Conservation (phyloP, 2,797 vertebrate genomes). For the Xenops minutus region DNA sequence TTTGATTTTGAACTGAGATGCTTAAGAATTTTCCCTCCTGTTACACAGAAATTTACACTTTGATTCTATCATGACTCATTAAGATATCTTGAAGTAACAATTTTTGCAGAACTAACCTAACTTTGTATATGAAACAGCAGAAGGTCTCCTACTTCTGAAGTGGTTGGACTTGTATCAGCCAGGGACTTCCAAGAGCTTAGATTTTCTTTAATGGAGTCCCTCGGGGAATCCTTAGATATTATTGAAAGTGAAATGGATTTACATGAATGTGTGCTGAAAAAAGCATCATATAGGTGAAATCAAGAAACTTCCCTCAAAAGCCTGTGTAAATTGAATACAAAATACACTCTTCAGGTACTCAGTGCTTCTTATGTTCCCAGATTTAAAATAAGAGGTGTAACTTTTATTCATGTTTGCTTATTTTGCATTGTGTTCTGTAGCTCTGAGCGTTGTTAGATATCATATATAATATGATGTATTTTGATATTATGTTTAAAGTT, state of each 20-base stretch:
- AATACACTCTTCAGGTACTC: neutral
- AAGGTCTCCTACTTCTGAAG: constrained; percentile 15
- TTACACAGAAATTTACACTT: neutral
- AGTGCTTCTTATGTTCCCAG: neutral
- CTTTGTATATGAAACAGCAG: constrained; percentile 2
- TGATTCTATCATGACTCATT: neutral
- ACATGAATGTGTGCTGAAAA: neutral
- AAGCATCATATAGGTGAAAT: neutral
- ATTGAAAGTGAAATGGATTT: constrained; percentile 19
- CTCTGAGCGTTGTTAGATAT: neutral
- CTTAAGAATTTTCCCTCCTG: neutral
- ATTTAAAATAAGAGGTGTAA: neutral
- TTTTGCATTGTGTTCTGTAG: neutral
- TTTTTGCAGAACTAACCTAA: neutral
- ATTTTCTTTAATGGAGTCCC: constrained; percentile 1
- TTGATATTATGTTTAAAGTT: neutral
- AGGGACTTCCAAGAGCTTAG: constrained; percentile 38
- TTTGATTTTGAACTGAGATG: neutral
- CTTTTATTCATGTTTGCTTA: neutral
- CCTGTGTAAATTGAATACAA: neutral
- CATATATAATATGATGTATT: neutral
- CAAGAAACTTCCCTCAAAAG: neutral
- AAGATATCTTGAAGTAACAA: neutral
- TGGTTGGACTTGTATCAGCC: neutral
- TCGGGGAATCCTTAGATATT: neutral